These are phyloP conservation scores for Camelus bactrianus DNA, from an alignment of 2,113 vertebrate genomes.

Conservation along the genomic window DNA sequence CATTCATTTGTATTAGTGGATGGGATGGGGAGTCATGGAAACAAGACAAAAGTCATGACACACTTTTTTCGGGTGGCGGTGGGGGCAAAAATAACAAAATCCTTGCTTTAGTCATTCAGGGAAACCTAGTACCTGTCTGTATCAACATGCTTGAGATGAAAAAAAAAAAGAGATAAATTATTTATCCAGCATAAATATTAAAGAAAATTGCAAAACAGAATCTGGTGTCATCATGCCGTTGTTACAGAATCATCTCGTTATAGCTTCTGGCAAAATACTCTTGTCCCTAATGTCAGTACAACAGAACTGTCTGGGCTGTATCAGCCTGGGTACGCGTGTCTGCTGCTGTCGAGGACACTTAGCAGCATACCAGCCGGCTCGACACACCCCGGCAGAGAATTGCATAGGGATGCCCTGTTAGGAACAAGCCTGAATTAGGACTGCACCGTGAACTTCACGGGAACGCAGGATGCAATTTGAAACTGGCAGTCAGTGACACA, in stretches of 20 bases:
- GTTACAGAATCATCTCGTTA: slow-evolving; percentile 73
- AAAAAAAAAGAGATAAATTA: slow-evolving; percentile 64
- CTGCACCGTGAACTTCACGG: not conserved
- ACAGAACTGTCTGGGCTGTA: slow-evolving; percentile 39
- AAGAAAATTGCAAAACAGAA: slow-evolving; percentile 74
- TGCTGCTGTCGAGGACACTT: slow-evolving; percentile 77
- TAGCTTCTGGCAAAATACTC: slow-evolving; percentile 81
- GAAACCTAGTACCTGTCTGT: slow-evolving; percentile 66
- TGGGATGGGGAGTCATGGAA: slow-evolving; percentile 58
- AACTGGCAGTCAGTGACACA: not conserved
- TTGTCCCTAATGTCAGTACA: slow-evolving; percentile 69
- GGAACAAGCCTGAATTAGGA: slow-evolving; percentile 72
- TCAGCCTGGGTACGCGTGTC: slow-evolving; percentile 67
- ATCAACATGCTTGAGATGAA: slow-evolving; percentile 49
- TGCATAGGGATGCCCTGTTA: slow-evolving; percentile 47
- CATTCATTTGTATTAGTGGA: slow-evolving; percentile 85
- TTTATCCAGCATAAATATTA: slow-evolving; percentile 76
- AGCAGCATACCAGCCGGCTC: slow-evolving; percentile 58
- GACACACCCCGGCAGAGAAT: slow-evolving; percentile 56
- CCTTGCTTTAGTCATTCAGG: slow-evolving; percentile 55
- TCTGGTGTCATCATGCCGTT: slow-evolving; percentile 65
- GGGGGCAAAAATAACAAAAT: not conserved
- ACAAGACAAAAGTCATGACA: slow-evolving; percentile 39
- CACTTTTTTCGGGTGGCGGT: not conserved
- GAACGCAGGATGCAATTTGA: not conserved